These are phyloP conservation scores for Thereva unica DNA, from an alignment of 2,888 invertebrate species.

Conservation along the genomic window DNA sequence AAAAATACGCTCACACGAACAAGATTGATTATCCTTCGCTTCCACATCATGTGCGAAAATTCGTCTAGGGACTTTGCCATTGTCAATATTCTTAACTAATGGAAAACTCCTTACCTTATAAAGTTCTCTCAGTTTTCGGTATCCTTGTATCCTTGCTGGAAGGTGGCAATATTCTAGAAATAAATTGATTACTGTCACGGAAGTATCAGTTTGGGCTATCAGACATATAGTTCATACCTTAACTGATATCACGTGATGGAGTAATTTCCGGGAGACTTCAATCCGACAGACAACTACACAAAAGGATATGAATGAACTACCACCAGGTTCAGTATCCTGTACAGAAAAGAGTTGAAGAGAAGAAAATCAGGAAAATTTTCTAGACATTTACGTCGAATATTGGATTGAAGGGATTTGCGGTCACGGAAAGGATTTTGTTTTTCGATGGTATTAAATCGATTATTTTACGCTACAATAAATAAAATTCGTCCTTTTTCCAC, in stretches of 20 bases:
- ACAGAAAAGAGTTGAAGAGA: too few relatives aligned
- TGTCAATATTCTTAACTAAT: constrained; percentile 20
- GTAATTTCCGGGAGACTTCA: constrained; percentile 40
- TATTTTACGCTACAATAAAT: too few relatives aligned
- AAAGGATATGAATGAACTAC: too few relatives aligned
- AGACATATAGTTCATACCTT: constrained; percentile 24
- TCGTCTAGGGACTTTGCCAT: constrained; percentile 27
- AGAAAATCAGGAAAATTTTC: too few relatives aligned
- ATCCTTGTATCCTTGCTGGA: background rate
- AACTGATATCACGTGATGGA: constrained; percentile 37
- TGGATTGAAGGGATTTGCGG: too few relatives aligned
- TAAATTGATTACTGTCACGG: constrained; percentile 58
- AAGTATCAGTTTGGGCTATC: constrained; percentile 48
- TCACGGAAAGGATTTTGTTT: too few relatives aligned
- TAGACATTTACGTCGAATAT: too few relatives aligned
- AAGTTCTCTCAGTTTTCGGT: constrained; percentile 14
- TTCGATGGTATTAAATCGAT: too few relatives aligned
- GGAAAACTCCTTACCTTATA: constrained; percentile 11
- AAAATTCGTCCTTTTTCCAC: too few relatives aligned
- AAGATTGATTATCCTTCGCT: constrained; percentile 29
- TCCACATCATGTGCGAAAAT: constrained; percentile 2
- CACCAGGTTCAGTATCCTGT: too few relatives aligned
- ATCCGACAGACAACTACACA: constrained; percentile 33
- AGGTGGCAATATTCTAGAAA: constrained; percentile 44
- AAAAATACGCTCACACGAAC: constrained; percentile 23